Evolutionary conservation across 2,113 vertebrate genomes (phyloP), one percentile per base, ranked within the genome.

Genomic region (Chrysemys picta): DNA sequence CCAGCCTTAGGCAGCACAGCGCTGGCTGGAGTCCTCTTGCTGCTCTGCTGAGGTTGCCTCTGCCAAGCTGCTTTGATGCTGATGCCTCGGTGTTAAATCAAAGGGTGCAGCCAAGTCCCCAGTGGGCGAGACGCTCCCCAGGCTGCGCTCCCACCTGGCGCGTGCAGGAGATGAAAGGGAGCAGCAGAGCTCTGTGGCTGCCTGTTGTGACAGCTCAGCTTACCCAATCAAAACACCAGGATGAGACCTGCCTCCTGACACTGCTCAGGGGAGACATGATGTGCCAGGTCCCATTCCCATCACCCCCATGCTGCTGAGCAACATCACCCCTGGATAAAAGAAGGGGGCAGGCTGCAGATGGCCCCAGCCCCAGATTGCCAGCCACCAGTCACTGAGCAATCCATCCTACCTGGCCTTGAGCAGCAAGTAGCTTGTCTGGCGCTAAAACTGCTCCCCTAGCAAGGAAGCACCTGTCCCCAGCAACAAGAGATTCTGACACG

Each of bases 71-170:
- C 81, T 96, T 94, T 93, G 93, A 93, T 94, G 82, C 54, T 75
- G 54, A 35, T 14, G 82, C 88, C 90, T 89, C 84, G 10, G 80
- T 84, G 85, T 59, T 38, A 78, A 93, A 93, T 96, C 93, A 94
- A 89, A 97, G 93, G n/a, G 24, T 2, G 1, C 69, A 38, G 85
- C 56, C 27, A 21, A 24, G 81, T 59, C 87, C 88, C 93, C 12
- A 38, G 0, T 1, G 81, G 87, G 82, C 80, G 38, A 86, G 80
- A n/a, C 35, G 31, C 62, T 35, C 62, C 62, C 31, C 7, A 2
- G 0, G 57, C 78, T 84, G 65, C 6, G 12, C 72, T 84, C 80
- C 93, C 89, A 83, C 95, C 91, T 79, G 93, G 69, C 75, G 54
- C 87, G 80, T 2, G 1, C 62, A 35, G 45, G 85, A 92, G 90